Base-by-base conservation (phyloP, 2,888 invertebrate species). In the Athrips mouffetella region DNA sequence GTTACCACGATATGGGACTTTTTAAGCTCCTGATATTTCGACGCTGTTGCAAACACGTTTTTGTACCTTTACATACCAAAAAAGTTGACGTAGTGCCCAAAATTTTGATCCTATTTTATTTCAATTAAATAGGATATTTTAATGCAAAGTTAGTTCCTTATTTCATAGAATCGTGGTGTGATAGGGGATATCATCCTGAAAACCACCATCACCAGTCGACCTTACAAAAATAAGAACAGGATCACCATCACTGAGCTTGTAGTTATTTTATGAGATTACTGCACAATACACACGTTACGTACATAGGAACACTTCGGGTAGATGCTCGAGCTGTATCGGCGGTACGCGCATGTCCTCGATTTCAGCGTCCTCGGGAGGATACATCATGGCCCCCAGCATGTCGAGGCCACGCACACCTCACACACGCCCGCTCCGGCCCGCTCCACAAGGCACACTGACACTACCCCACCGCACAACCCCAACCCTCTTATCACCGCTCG, bases 231-330 rank as follows among this genome's bases (percentile, higher is more conserved):
- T 16, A 18, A 16, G n/a, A 8, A 40, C 13, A 3, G 6, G 15
- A 40, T 6, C 40, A 40, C 40, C 1, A n/a, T 16, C 42, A 42
- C 42, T 29, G 18, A 27, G 5, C 10, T 27, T n/a, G n/a, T 25
- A 7, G 25, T 25, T 25, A 25, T 6, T 11, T 8, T 31, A 11
- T 31, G n/a, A 7, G 4, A 31, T 31, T 11, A 27, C 8, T 8
- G 56, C 64, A 65, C 64, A 58, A 47, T 51, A 53, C 63, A 49
- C 50, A 52, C 48, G 42, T 48, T 85, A 91, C 92, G 90, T 92
- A 93, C 93, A 92, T 78, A 93, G 78, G 66, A 93, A 89, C 84
- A 92, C 91, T 80, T 93, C 92, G 29, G 93, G 93, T 67, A 93
- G 90, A 73, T 92, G 91, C 75, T 93, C 93, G 59, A 93, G 86